Evolutionary conservation across 2,888 invertebrate species (phyloP), one percentile per base, ranked within the genome.

Genomic region (Unio delphinus): DNA sequence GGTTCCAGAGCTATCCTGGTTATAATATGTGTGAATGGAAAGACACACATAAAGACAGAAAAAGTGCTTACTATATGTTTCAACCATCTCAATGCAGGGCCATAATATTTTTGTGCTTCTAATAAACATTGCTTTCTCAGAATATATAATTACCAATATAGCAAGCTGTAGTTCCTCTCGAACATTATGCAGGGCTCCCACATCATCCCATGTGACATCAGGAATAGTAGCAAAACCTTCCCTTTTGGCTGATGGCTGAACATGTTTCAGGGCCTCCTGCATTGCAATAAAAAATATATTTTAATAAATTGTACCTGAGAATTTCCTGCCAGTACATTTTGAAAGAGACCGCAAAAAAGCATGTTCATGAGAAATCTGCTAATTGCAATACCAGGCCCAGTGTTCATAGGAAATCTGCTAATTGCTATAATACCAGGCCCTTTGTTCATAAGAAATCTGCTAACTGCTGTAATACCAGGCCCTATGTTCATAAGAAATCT

Each of bases 161-260:
- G 96, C 94, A 90, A 96, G 92, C 89, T 97, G 95, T 56, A 99
- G 91, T 86, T 98, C 96, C 86, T 96, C 94, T 67, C 98, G 92
- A 61, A 99, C 95, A 87, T 95, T 94, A 65, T 92, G 92, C 65
- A 99, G 90, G 0, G 98, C 98, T 0, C 99, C 99, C 79, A 99
- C 93, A 91, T 99, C 97, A 58, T 96, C 94, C 99, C 99, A 99
- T 1, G 96, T 96, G 1, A 96, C 96, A 91, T 97, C 96, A 3
- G 99, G 99, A 20, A 99, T 96, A 0, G 98, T 98, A 3, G 96
- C 96, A 90, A 99, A 98, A 65, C 99, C 99, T 92, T 99, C 99
- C 80, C 98, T 92, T 85, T 97, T 98, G 0, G 97, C 95, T 65
- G 96, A 96, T 0, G 98, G 98, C 88, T 96, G 96, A 8, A 97